Evolutionary conservation across 1,140 invertebrate genomes (phyloP).

Genomic region (Heliconius hewitsoni): DNA sequence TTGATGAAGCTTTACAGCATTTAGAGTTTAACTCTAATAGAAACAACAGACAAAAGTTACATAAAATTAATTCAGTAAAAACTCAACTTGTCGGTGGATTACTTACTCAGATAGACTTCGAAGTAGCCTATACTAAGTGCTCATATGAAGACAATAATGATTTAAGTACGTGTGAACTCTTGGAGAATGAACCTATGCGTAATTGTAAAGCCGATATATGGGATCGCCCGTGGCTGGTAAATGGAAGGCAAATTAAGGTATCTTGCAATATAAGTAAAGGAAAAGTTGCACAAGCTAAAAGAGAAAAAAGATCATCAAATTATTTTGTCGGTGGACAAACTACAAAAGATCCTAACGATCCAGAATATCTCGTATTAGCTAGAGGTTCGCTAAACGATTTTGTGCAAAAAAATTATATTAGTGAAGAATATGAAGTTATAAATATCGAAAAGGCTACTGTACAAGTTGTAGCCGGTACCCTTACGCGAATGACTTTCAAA

Average conservation of each 20-base stretch:
- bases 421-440: slow-evolving; percentile 43
- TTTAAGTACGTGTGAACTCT: slow-evolving; percentile 48
- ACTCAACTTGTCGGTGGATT: slow-evolving; percentile 56
- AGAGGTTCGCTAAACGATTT: slow-evolving; percentile 51
- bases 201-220: slow-evolving; percentile 82
- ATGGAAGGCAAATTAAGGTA: slow-evolving; percentile 73
- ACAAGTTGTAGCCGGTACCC: slow-evolving; percentile 47
- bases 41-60: slow-evolving; percentile 58
- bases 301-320: slow-evolving; percentile 40
- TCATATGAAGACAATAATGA: slow-evolving; percentile 40
- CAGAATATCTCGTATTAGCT: slow-evolving; percentile 46
- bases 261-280: slow-evolving; percentile 53
- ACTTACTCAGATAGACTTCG: slow-evolving; percentile 76
- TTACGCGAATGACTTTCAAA: slow-evolving; percentile 49
- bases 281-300: slow-evolving; percentile 21
- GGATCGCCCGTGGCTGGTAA: slow-evolving; percentile 83
- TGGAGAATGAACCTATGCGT: slow-evolving; percentile 53
- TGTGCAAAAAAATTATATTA: slow-evolving; percentile 31
- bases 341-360: slow-evolving; percentile 39
- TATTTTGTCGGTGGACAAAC: slow-evolving; percentile 33
- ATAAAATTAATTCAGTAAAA: slow-evolving; percentile 51
- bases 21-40: slow-evolving; percentile 57
- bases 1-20: slow-evolving; percentile 52
- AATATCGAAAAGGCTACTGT: slow-evolving; percentile 45
- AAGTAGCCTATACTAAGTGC: slow-evolving; percentile 79